Evolutionary conservation across 2,888 invertebrate genomes (phyloP), one percentile per base, ranked within the genome.

Genomic region (Aspidiotus destructor): DNA sequence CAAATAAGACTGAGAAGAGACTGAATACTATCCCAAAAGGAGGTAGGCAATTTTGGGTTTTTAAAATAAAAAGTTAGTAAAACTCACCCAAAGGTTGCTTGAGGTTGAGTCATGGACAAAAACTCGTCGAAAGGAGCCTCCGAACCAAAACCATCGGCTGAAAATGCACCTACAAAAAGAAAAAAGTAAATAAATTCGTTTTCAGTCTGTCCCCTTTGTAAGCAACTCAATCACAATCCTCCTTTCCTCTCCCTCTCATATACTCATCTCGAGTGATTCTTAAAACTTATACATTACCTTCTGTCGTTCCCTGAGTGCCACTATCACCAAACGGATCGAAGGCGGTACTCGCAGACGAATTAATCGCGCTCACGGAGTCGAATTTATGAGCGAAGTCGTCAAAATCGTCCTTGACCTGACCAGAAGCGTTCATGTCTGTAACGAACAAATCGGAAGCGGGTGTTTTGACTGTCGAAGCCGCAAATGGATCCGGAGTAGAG

Each of bases 121-220:
- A 69, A 69, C 57, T 69, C 69, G 41, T 69, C 69, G 15, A 69
- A 69, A 10, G 62, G 11, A 3, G 48, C 69, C 62, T 69, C 69
- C 8, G 60, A 62, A 10, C 69, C 69, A 15, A 69, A 69, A 28
- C 62, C 69, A 15, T 48, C 48, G 11, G 48, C 48, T n/a, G 48
- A 48, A n/a, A 48, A 48, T 3, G 11, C 48, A 48, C n/a, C 48
- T 48, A 48, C n/a, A 48, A 48, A n/a, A 48, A 28, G 28, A 28
- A 28, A 28, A 28, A 28, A 28, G 5, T 28, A 3, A 28, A 28
- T 28, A 28, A 28, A 5, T 5, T 28, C 5, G 1, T 28, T 5
- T 28, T 28, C 28, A 28, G 5, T 28, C 28, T 3, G 28, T 28
- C 5, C 28, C 28, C 1, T 5, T 28, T 28, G 28, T 28, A 5